Evolutionary conservation across 1,140 invertebrate species (phyloP).

Genomic region (Rhysida immarginata): DNA sequence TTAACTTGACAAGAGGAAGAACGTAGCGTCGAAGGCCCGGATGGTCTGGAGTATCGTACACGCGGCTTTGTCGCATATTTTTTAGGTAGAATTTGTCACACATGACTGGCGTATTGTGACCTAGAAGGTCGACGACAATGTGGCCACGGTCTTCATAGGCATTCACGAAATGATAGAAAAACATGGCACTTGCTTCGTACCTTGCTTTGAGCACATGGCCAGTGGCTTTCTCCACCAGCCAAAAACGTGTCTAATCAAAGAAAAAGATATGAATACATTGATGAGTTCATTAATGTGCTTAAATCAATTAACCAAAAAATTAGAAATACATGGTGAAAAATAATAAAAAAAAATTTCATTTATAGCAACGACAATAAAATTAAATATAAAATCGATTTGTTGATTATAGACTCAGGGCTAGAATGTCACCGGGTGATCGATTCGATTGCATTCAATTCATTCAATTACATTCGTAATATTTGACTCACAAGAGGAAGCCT

Average conservation of each 20-base stretch:
- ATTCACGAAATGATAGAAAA: slow-evolving; percentile 42
- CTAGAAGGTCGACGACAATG: slow-evolving; percentile 30
- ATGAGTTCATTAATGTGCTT: too few species aligned
- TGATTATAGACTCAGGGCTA: too few species aligned
- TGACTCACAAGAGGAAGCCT: too few species aligned
- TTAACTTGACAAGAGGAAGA: slow-evolving; percentile 13
- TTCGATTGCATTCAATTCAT: too few species aligned
- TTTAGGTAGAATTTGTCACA: slow-evolving; percentile 28
- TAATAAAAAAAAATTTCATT: too few species aligned
- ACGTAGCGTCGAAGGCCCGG: slow-evolving; percentile 16
- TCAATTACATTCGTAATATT: too few species aligned
- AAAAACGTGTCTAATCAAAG: slow-evolving; percentile 20
- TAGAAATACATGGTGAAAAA: too few species aligned
- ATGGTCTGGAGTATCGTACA: slow-evolving; percentile 13
- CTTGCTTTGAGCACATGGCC: slow-evolving; percentile 27
- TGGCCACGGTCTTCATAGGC: slow-evolving; percentile 36
- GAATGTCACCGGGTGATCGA: too few species aligned
- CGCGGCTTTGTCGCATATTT: slow-evolving; percentile 19
- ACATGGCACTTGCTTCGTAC: slow-evolving; percentile 30
- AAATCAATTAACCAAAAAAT: too few species aligned
- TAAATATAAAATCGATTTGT: too few species aligned
- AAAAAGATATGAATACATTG: neutral
- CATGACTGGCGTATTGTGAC: slow-evolving; percentile 26
- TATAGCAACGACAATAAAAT: too few species aligned
- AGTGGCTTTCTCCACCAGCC: slow-evolving; percentile 30